phyloP scores from a whole-genome alignment of 2,797 vertebrate species.

The Enteromius viviparus region DNA sequence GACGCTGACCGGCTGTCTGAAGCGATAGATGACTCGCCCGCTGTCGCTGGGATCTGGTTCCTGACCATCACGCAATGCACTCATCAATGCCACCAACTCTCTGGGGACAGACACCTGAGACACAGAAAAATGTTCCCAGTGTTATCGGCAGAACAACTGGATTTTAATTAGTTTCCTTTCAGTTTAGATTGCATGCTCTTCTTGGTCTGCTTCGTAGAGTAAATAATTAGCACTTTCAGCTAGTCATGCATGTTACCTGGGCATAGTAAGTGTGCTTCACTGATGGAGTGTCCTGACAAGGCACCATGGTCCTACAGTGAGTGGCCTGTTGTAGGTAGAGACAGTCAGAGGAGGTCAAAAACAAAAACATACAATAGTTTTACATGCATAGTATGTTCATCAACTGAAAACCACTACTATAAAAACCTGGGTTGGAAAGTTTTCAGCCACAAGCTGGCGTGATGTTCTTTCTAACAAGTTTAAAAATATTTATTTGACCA shows the following conservation, averaged over 20 bases:
- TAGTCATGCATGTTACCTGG: slow-evolving; percentile 77
- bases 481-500: background rate
- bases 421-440: background rate
- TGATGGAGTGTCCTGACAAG: slow-evolving; percentile 93
- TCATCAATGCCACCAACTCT: slow-evolving; percentile 93
- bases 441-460: background rate
- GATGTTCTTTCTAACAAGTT: background rate
- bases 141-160: background rate
- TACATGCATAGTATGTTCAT: background rate
- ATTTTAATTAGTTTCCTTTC: background rate
- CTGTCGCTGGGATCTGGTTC: slow-evolving; percentile 82
- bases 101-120: slow-evolving; percentile 88
- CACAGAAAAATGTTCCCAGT: slow-evolving; percentile 19
- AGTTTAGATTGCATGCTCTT: background rate
- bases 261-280: slow-evolving; percentile 94
- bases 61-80: slow-evolving; percentile 87
- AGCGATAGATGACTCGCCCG: slow-evolving; percentile 80
- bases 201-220: background rate
- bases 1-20: slow-evolving; percentile 85
- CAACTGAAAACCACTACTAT: background rate
- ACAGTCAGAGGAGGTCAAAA: background rate
- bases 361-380: background rate
- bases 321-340: slow-evolving; percentile 76
- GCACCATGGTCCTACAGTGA: slow-evolving; percentile 93
- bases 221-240: slow-evolving; percentile 4